Evolutionary conservation across 2,113 vertebrate species (phyloP), one percentile per base, ranked within the genome.

Genomic region (Falcunculus frontatus): DNA sequence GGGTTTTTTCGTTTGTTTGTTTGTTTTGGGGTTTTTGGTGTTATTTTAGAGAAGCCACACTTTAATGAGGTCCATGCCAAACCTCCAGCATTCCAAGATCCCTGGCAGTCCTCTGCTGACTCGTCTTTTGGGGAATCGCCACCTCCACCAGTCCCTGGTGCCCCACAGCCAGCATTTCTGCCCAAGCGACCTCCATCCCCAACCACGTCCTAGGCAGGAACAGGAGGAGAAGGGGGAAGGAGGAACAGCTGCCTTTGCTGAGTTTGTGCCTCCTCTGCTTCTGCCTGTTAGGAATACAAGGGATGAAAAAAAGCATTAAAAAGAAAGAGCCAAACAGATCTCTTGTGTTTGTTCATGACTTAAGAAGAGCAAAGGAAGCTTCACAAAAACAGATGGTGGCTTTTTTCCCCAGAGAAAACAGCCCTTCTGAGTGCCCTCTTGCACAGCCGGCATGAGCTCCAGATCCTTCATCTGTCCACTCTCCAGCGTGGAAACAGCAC

Each of bases 211-310:
- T 8, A 19, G 35, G 37, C 37, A 13, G 30, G 30, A 25, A 5
- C 13, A 10, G 8, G 22, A 7, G 1, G 9, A 20, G 62, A 19
- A 50, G 25, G 29, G 21, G 27, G 13, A 53, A 62, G 57, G 72
- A 0, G 0, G 16, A 62, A 20, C 17, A 32, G 23, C 64, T 30
- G 53, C 25, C 52, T 73, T 7, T 3, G 2, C 47, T 9, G 22
- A 23, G 37, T 12, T 23, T 30, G 22, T 13, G 64, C n/a, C 63
- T 26, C 67, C 47, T 64, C 53, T 47, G 3, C 1, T 37, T 39
- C 10, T 16, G 23, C 21, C 62, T 37, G 32, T 4, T 10, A n/a
- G 15, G 35, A 65, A 59, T 2, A 89, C 26, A 75, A 41, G 50
- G 29, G 44, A 47, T 27, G 41, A n/a, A 84, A 59, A n/a, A 79